Evolutionary conservation across 2,113 vertebrate species (phyloP), one percentile per base, ranked within the genome.

Genomic region (Silurus meridionalis): DNA sequence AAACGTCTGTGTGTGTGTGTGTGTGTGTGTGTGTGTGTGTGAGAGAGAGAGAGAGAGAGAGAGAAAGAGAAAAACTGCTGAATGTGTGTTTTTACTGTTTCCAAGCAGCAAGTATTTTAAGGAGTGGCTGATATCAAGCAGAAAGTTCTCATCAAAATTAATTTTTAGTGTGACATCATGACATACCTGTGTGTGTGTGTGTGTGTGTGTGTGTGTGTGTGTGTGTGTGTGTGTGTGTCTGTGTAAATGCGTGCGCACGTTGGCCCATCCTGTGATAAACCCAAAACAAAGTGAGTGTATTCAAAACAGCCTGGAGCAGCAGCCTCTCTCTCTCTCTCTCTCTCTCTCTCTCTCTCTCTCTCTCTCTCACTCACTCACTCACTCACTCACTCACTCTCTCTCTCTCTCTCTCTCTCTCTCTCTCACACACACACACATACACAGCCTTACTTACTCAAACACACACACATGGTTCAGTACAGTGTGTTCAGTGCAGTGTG

Each of bases 271-370:
- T 63, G 37, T 19, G 80, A 60, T 77, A 64, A 78, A 77, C 83
- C 83, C 23, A 79, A 89, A 84, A 80, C 86, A 88, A 80, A 88
- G 48, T 4, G 48, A 72, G 72, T 58, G 86, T 83, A 86, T 88
- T 83, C 86, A 88, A 86, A 90, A 84, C 84, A 86, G 25, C 50
- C 67, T 52, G 50, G 1, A 77, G 57, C 17, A 66, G 14, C 11
- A 58, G 8, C 1, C 9, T 8, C 55, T 8, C 55, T 10, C 55
- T 10, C 55, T 37, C 37, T 37, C 37, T 37, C 37, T 37, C 37
- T 37, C 37, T 37, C 37, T 37, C 37, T 37, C 28, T 37, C 28
- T 37, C 28, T 37, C 28, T 37, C 28, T 37, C 1, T 37, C 28
- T 19, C 58, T 2, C 11, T 13, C 57, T 13, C 10, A 57, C 1